A percentile compares a stretch with the other conserved stretches of the same genome.
These are phyloP conservation scores for Tricholauxania praeusta DNA, from an alignment of 2,888 invertebrate genomes.

Conservation along the genomic window DNA sequence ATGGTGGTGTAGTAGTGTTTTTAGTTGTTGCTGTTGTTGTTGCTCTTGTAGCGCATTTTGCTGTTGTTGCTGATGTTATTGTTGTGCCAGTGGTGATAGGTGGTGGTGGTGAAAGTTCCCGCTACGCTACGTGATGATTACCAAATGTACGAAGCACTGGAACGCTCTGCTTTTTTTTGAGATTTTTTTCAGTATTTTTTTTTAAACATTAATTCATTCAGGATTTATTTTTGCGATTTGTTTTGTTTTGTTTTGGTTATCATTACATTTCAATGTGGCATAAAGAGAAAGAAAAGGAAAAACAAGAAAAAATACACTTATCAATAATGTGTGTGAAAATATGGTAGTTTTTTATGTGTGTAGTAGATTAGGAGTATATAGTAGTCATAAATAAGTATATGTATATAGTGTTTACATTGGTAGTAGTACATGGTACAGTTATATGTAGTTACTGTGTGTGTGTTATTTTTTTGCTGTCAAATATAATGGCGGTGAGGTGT, in stretches of 20 bases:
- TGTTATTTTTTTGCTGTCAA: slow-evolving; percentile 1
- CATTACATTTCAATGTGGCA: slow-evolving; percentile 35
- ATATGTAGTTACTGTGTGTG: not conserved
- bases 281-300: slow-evolving; percentile 41
- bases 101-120: slow-evolving; percentile 63
- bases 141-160: slow-evolving; percentile 69
- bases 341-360: slow-evolving; percentile 5
- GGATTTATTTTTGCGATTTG: slow-evolving; percentile 15
- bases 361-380: slow-evolving; percentile 10
- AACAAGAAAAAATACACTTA: slow-evolving; percentile 41
- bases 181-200: slow-evolving; percentile 15
- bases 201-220: not conserved
- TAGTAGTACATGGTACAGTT: too few species aligned
- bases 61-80: slow-evolving; percentile 50
- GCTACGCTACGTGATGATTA: slow-evolving; percentile 69
- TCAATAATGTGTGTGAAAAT: slow-evolving; percentile 36
- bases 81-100: slow-evolving; percentile 44
- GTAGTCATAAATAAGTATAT: not conserved
- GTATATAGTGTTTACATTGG: not conserved
- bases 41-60: slow-evolving; percentile 42
- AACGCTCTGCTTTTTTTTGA: slow-evolving; percentile 60
- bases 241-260: not conserved
- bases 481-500: not conserved
- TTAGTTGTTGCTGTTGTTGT: slow-evolving; percentile 55
- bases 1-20: slow-evolving; percentile 59